A percentile compares a stretch with the other conserved stretches of the same genome.
phyloP scores from a whole-genome alignment of 2,888 invertebrate genomes.

The Onthophagus sagittarius region DNA sequence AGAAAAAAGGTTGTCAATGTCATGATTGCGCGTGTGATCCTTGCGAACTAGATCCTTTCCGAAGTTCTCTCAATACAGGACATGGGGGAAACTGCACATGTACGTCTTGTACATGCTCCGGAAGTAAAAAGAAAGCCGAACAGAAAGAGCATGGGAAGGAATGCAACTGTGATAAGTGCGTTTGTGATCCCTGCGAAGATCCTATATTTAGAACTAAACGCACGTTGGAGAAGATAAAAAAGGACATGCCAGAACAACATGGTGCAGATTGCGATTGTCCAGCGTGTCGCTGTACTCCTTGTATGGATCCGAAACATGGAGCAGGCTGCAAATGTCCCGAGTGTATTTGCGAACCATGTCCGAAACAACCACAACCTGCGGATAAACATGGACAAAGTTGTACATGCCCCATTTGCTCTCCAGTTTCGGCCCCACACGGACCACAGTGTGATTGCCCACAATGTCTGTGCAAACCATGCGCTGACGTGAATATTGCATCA shows the following conservation, averaged over 20 bases:
- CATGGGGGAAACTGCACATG: constrained; percentile 15
- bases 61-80: not conserved
- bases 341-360: constrained; percentile 3
- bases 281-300: constrained; percentile 9
- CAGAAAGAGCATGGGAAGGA: not conserved
- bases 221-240: not conserved
- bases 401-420: not conserved
- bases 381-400: constrained; percentile 2
- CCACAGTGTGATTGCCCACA: constrained; percentile 18
- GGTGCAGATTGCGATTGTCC: constrained; percentile 9
- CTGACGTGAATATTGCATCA: constrained; percentile 1
- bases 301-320: constrained; percentile 8
- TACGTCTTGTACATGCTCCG: constrained; percentile 8
- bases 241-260: not conserved
- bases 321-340: constrained; percentile 1
- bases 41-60: constrained; percentile 14
- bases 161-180: constrained; percentile 18
- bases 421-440: constrained; percentile 1
- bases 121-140: not conserved
- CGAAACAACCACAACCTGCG: not conserved
- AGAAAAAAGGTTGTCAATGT: constrained; percentile 2
- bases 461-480: constrained; percentile 24
- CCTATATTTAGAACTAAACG: not conserved
- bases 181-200: constrained; percentile 19
- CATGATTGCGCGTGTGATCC: constrained; percentile 16